phyloP scores from a whole-genome alignment of 2,888 invertebrate genomes.

The Hirudinaria manillensis region DNA sequence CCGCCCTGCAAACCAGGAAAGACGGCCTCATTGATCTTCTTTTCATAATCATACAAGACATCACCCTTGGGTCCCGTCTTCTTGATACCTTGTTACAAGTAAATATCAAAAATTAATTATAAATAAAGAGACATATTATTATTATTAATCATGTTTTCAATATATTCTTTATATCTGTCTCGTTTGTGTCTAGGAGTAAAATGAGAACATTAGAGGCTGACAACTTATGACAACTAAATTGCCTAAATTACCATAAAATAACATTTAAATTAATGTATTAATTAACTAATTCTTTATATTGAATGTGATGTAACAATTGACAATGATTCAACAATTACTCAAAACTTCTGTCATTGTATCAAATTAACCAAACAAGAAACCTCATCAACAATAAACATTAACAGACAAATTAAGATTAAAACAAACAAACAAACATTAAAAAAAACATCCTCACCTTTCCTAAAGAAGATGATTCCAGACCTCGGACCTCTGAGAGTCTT shows the following conservation, averaged over 20 bases:
- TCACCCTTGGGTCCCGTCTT: slow-evolving; percentile 74
- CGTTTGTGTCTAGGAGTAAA: too few species aligned
- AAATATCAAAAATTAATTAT: neutral
- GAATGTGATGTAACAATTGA: too few species aligned
- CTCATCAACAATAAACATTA: neutral
- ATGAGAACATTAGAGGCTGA: too few species aligned
- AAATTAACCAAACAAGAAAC: too few species aligned
- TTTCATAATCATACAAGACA: slow-evolving; percentile 78
- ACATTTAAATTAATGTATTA: too few species aligned
- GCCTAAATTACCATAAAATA: too few species aligned
- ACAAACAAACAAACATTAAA: neutral
- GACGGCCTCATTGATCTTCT: slow-evolving; percentile 78
- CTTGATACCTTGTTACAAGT: slow-evolving; percentile 61
- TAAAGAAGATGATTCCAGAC: slow-evolving; percentile 53
- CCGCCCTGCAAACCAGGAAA: slow-evolving; percentile 94
- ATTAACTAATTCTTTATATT: too few species aligned
- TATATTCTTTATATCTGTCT: neutral
- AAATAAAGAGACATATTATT: neutral
- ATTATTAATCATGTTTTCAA: neutral
- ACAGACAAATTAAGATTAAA: neutral
- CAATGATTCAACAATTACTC: neutral
- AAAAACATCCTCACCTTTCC: slow-evolving; percentile 44
- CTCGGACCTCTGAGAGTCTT: slow-evolving; percentile 76
- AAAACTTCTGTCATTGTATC: too few species aligned
- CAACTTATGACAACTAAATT: too few species aligned